Evolutionary conservation across 2,113 vertebrate species (phyloP).

Genomic region (Dasyprocta punctata): DNA sequence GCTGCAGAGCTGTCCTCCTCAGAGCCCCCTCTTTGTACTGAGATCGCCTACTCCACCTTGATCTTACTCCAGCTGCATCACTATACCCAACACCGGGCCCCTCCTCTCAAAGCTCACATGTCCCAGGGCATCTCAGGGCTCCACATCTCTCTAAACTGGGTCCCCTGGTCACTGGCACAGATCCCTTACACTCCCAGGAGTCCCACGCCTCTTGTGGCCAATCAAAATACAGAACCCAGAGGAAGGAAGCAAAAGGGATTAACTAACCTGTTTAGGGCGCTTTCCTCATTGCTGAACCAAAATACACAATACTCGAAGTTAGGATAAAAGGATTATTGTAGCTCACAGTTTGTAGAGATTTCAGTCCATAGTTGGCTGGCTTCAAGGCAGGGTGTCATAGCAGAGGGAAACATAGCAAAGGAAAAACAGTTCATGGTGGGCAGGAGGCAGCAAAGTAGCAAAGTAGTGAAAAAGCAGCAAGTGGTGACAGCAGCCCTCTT

Average conservation of each 20-base stretch:
- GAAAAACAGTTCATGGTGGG: not conserved
- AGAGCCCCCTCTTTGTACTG: not conserved
- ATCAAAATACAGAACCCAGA: not conserved
- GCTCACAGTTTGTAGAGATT: not conserved
- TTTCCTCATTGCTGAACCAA: not conserved
- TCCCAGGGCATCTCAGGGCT: too few species aligned
- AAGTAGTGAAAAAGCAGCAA: too few species aligned
- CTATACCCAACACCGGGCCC: not conserved
- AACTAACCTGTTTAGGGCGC: not conserved
- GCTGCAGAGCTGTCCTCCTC: not conserved
- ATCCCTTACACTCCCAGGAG: not conserved
- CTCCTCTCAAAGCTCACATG: not conserved
- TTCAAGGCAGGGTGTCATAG: too few species aligned
- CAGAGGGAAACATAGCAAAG: not conserved
- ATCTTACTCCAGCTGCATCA: not conserved
- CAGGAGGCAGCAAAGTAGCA: not conserved
- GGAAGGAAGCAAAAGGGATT: not conserved
- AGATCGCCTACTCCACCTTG: not conserved
- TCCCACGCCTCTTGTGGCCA: not conserved
- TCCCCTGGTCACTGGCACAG: too few species aligned
- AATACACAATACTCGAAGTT: too few species aligned
- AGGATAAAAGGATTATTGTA: too few species aligned
- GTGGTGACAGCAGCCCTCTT: too few species aligned
- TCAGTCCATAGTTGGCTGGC: not conserved
- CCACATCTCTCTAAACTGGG: not conserved